Percentiles rank a stretch among this genome's conserved stretches.
Evolutionary conservation across 2,797 vertebrate genomes (phyloP).

Genomic region (Sternarchorhynchus goeldii): DNA sequence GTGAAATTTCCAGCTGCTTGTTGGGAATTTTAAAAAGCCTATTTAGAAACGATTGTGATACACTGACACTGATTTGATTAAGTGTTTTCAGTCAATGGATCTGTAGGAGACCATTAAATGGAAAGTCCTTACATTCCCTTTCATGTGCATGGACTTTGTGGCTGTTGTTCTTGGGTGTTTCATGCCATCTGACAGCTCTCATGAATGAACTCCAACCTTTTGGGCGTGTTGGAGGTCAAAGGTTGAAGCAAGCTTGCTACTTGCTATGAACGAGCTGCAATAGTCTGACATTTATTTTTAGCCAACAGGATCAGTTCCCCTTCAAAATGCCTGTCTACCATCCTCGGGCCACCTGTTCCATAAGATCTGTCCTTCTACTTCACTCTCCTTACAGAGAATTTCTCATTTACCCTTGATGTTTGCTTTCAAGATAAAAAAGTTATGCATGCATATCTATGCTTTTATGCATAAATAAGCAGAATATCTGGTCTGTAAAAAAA

Average conservation of each 20-base stretch:
- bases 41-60: too few relatives aligned
- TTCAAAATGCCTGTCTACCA: constrained; percentile 62
- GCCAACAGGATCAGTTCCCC: constrained; percentile 74
- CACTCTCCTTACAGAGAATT: constrained; percentile 40
- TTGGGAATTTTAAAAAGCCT: too few relatives aligned
- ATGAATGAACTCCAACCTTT: constrained; percentile 57
- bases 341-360: constrained; percentile 71
- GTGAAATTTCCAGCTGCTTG: too few relatives aligned
- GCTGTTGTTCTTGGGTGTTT: constrained; percentile 12
- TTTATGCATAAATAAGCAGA: background rate
- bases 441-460: constrained; percentile 1
- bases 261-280: constrained; percentile 61
- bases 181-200: constrained; percentile 39
- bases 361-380: constrained; percentile 59
- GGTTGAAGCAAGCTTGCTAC: constrained; percentile 62
- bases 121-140: constrained; percentile 12
- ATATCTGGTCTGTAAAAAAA: background rate
- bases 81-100: too few relatives aligned
- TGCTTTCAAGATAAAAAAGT: constrained; percentile 3
- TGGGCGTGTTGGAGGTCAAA: constrained; percentile 60
- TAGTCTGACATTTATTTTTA: constrained; percentile 80
- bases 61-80: too few relatives aligned
- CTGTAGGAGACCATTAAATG: too few relatives aligned
- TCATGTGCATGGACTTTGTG: background rate
- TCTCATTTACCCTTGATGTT: constrained; percentile 41